Evolutionary conservation across 2,113 vertebrate genomes (phyloP).

Genomic region (Emydura subglobosa): DNA sequence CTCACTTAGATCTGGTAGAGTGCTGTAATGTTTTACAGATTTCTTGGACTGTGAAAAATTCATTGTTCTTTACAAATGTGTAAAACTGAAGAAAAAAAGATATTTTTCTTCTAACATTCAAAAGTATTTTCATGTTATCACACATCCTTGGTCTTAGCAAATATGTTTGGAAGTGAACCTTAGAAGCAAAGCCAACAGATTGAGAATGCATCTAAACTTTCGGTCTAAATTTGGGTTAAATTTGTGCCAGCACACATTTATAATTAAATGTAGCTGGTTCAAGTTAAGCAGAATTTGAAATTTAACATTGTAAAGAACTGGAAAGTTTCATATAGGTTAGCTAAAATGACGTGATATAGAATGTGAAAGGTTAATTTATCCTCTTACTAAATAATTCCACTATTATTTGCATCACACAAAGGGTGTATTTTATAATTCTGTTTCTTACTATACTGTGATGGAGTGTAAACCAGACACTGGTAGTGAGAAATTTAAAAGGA

Average conservation of each 20-base stretch:
- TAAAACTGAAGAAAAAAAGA: background rate
- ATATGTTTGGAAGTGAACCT: background rate
- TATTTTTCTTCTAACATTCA: background rate
- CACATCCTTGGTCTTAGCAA: background rate
- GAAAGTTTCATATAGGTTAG: background rate
- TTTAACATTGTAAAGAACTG: background rate
- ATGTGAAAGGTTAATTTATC: conserved; percentile 3
- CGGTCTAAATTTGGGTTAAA: background rate
- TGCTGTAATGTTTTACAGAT: background rate
- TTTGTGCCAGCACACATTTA: background rate
- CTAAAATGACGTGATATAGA: background rate
- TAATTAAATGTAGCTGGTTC: background rate
- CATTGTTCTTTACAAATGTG: background rate
- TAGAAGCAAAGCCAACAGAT: background rate
- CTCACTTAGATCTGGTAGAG: background rate
- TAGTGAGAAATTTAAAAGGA: background rate
- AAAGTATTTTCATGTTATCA: background rate
- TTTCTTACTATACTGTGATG: background rate
- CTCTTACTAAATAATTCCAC: background rate
- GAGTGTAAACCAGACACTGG: background rate
- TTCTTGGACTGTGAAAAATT: background rate
- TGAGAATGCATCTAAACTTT: background rate
- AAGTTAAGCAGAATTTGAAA: background rate
- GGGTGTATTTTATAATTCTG: background rate
- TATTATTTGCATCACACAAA: background rate